Base-by-base conservation (phyloP, 2,113 vertebrate species). In the Alosa alosa region DNA sequence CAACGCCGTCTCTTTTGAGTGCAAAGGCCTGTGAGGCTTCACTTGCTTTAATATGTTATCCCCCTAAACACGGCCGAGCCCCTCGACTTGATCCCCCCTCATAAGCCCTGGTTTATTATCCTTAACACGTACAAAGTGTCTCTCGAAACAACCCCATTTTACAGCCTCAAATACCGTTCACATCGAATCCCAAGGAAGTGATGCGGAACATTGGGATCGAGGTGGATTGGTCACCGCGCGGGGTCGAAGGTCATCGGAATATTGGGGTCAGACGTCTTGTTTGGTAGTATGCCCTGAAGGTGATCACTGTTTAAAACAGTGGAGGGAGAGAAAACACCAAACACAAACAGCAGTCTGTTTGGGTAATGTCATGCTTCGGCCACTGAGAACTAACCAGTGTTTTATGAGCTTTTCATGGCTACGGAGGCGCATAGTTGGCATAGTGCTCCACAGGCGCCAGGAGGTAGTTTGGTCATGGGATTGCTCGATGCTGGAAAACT, bases 51-150 rank as follows among this genome's bases (percentile, higher is more conserved):
- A 87, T 86, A 84, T 82, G 15, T 86, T 83, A 86, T 87, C 81
- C 88, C 39, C 64, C 75, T 87, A 85, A 86, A 83, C 36, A 81
- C 15, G 41, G 44, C 25, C 49, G 52, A 52, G 84, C 41, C 55
- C 41, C 36, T 50, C 25, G 72, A 52, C 46, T 49, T 52, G 31
- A 39, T 88, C 81, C 83, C 84, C 81, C 47, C 39, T 78, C 83
- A 45, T 84, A 86, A 87, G 50, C 81, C 85, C 44, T 47, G 41
- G 84, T 86, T 87, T 90, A 87, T 89, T 93, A 89, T 90, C 82
- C 84, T 92, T 93, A 83, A 91, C 49, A 90, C 91, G 85, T 90
- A 87, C 86, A 84, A 86, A 86, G 89, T 36, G 41, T 78, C 84
- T 91, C 84, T 86, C 85, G 78, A 31, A 83, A 45, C 82, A 90